These are phyloP conservation scores for Lerema accius DNA, from an alignment of 1,140 invertebrate genomes.

Conservation along the genomic window DNA sequence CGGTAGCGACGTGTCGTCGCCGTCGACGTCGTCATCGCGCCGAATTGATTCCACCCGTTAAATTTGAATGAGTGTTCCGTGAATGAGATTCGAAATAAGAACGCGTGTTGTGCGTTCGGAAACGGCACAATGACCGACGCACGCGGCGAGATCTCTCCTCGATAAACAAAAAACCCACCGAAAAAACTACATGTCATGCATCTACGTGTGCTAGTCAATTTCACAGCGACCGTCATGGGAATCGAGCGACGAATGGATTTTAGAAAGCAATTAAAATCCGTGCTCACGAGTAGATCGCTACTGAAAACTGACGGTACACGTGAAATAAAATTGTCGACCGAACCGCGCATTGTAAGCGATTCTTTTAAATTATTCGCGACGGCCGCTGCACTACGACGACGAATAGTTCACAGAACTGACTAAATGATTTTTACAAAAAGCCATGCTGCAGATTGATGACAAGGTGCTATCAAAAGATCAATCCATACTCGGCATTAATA, in stretches of 20 bases:
- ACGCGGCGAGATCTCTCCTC: conserved; percentile 70
- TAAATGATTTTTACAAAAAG: conserved; percentile 65
- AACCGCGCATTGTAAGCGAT: conserved; percentile 48
- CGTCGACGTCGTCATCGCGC: conserved; percentile 59
- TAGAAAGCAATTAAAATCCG: conserved; percentile 80
- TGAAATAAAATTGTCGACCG: conserved; percentile 60
- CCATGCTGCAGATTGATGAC: conserved; percentile 42
- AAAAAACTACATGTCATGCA: conserved; percentile 81
- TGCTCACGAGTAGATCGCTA: conserved; percentile 56
- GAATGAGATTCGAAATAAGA: conserved; percentile 75
- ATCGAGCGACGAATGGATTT: conserved; percentile 72
- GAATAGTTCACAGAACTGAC: conserved; percentile 58
- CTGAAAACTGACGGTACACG: conserved; percentile 65
- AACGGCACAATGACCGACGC: conserved; percentile 70
- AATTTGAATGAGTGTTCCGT: conserved; percentile 74
- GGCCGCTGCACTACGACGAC: conserved; percentile 42
- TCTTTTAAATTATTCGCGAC: conserved; percentile 44
- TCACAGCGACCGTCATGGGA: conserved; percentile 77
- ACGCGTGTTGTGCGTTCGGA: conserved; percentile 58
- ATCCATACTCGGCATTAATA: conserved; percentile 10
- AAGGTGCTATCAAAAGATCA: conserved; percentile 19
- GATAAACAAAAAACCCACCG: conserved; percentile 75
- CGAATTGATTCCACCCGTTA: conserved; percentile 74
- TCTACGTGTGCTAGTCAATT: conserved; percentile 79
- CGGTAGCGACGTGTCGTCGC: conserved; percentile 70